Evolutionary conservation across 2,888 invertebrate species (phyloP).

Genomic region (Hedya salicella): DNA sequence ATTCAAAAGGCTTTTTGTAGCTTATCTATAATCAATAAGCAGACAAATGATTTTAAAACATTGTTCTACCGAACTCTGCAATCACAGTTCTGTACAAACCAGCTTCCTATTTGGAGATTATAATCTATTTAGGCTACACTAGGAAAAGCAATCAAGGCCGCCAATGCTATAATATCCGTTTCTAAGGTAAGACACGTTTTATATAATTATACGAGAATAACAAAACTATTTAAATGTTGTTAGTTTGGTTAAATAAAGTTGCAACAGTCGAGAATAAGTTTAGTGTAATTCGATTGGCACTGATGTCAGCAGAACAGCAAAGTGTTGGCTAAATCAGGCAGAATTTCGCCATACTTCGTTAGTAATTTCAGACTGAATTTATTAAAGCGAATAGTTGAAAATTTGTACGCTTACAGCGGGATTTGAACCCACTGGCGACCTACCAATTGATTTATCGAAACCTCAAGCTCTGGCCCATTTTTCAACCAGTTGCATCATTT

Average conservation of each 20-base stretch:
- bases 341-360: too few relatives aligned
- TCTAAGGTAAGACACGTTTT: conserved; percentile 15
- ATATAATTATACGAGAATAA: conserved; percentile 29
- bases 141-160: conserved; percentile 32
- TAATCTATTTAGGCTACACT: conserved; percentile 34
- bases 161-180: conserved; percentile 32
- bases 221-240: conserved; percentile 16
- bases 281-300: too few relatives aligned
- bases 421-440: too few relatives aligned
- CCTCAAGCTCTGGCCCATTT: too few relatives aligned
- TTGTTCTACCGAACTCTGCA: conserved; percentile 13
- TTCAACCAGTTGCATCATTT: too few relatives aligned
- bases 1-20: not conserved
- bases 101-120: conserved; percentile 28
- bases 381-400: too few relatives aligned
- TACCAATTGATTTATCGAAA: too few relatives aligned
- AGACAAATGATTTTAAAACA: not conserved
- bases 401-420: too few relatives aligned
- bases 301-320: too few relatives aligned
- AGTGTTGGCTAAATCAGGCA: too few relatives aligned
- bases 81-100: conserved; percentile 11
- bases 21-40: not conserved
- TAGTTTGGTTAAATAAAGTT: not conserved
- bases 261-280: not conserved
- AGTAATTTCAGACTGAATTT: too few relatives aligned